Conservation (phyloP, 2,888 invertebrate species). For the Encarsia formosa region DNA sequence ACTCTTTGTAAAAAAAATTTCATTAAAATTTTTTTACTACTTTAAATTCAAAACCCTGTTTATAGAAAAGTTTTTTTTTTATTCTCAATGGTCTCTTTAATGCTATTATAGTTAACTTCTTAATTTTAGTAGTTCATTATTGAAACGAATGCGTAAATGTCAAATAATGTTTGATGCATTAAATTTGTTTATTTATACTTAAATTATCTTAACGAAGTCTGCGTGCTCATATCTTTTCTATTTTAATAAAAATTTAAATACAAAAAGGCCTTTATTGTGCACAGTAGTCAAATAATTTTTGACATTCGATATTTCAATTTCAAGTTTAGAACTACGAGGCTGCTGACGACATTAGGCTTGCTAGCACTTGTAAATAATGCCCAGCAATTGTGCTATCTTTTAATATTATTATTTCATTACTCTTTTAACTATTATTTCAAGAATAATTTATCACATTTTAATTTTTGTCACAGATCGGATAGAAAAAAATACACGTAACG, state of each 20-base stretch:
- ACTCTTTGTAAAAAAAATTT: slow-evolving; percentile 18
- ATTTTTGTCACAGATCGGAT: slow-evolving; percentile 46
- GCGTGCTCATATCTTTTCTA: too few relatives aligned
- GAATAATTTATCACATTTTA: slow-evolving; percentile 50
- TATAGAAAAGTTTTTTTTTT: slow-evolving; percentile 37
- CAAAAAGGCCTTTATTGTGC: slow-evolving; percentile 28
- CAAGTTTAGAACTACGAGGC: slow-evolving; percentile 36
- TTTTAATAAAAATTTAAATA: slow-evolving; percentile 4
- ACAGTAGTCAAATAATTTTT: slow-evolving; percentile 26
- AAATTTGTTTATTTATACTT: slow-evolving; percentile 19
- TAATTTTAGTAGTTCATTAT: slow-evolving; percentile 40
- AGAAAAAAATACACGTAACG: slow-evolving; percentile 44
- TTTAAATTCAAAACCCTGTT: slow-evolving; percentile 38
- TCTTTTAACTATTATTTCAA: slow-evolving; percentile 44
- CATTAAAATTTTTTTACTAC: slow-evolving; percentile 5
- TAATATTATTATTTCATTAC: slow-evolving; percentile 34
- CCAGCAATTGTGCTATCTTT: slow-evolving; percentile 48
- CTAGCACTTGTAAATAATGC: slow-evolving; percentile 51
- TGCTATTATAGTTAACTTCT: slow-evolving; percentile 44
- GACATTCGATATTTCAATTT: slow-evolving; percentile 36
- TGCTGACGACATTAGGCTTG: slow-evolving; percentile 49
- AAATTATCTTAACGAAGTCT: slow-evolving; percentile 21
- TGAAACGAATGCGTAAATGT: slow-evolving; percentile 39
- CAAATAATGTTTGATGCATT: slow-evolving; percentile 28
- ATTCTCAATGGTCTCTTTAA: slow-evolving; percentile 43